These are phyloP conservation scores for Drosophila novamexicana DNA, from an alignment of 1,140 invertebrate species.

Conservation along the genomic window DNA sequence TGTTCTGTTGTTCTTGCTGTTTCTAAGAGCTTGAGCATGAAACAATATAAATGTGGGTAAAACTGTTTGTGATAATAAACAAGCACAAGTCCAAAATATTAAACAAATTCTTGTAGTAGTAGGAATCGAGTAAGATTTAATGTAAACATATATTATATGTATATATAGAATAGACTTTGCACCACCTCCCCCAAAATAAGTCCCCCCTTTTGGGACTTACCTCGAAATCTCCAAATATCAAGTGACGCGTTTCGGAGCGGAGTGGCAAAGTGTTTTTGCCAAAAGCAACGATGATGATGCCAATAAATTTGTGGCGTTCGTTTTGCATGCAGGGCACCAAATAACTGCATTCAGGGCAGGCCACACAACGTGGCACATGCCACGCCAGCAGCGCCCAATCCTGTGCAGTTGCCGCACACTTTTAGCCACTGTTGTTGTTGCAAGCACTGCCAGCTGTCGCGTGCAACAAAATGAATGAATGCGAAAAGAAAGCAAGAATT, in stretches of 20 bases:
- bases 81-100: no score
- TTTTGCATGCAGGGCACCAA: slow-evolving; percentile 16
- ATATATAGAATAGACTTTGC: no score
- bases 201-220: no score
- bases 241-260: background rate
- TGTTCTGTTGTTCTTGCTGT: no score
- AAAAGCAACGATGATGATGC: slow-evolving; percentile 18
- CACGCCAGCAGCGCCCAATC: background rate
- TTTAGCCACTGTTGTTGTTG: background rate
- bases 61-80: no score
- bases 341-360: slow-evolving; percentile 12
- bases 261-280: slow-evolving; percentile 5
- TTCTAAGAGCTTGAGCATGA: no score
- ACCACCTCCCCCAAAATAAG: background rate
- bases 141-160: no score
- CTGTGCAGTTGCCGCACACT: background rate
- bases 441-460: slow-evolving; percentile 21
- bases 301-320: slow-evolving; percentile 25
- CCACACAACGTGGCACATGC: background rate
- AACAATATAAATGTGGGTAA: no score
- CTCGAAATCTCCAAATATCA: background rate
- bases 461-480: slow-evolving; percentile 41
- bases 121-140: no score
- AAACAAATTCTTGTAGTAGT: no score
- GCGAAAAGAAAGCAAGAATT: slow-evolving; percentile 54